Base-by-base conservation (phyloP, 2,888 invertebrate genomes). In the Rhyacophila evoluta region DNA sequence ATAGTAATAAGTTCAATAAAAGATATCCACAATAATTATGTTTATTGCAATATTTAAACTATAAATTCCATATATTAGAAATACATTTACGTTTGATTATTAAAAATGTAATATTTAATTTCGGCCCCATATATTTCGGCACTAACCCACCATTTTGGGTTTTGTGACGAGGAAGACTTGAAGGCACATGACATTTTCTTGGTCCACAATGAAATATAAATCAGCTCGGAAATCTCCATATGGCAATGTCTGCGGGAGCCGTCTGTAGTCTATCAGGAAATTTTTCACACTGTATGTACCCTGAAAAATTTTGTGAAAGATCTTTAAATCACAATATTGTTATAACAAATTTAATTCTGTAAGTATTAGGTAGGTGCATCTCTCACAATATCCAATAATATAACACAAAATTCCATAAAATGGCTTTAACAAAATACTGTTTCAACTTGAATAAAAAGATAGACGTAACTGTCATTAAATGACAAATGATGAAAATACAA, bases 221-320 rank as follows among this genome's bases (percentile, higher is more conserved):
- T 83, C n/a, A 0, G 83, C 84, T 1, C 82, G 79, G 82, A 84
- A 87, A n/a, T 83, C 83, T 1, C 87, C 87, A 78, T 84, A 85
- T 6, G 86, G 76, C 0, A 84, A 83, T 0, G 85, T 74, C 0
- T 82, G 82, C 0, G 86, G 86, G 8, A 88, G 72, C 69, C 86
- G 85, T 36, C 84, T 84, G 81, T 85, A 85, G 83, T 88, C 84
- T 67, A 87, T 82, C 4, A 85, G 19, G 83, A 82, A 88, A 29
- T 86, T 79, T 0, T 79, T 74, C 0, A 86, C 4, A 0, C 25
- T 28, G 77, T 85, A 83, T 0, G 74, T 37, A 5, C 86, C 87
- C 88, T 88, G 84, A 0, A 71, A 73, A 1, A n/a, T n/a, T n/a
- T n/a, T n/a, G n/a, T n/a, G n/a, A n/a, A n/a, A n/a, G n/a, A n/a